Percentiles rank a stretch among this genome's conserved stretches.
Conservation (phyloP, 2,888 invertebrate species). For the Phania funesta region DNA sequence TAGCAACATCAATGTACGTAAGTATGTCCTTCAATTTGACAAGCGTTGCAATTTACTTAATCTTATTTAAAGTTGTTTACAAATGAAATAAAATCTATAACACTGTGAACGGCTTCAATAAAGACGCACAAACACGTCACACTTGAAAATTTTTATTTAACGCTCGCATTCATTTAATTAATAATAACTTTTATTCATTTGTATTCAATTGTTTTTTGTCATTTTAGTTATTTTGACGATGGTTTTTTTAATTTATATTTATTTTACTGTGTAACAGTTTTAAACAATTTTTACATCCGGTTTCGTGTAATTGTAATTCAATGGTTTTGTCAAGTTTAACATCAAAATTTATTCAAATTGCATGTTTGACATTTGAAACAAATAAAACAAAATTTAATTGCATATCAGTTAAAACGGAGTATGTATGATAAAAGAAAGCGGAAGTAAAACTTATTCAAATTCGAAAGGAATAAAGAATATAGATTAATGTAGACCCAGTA, state of each 20-base stretch:
- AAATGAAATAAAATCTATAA: neutral
- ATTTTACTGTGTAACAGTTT: conserved; percentile 53
- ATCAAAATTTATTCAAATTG: conserved; percentile 33
- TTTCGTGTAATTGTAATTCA: conserved; percentile 33
- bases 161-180: conserved; percentile 26
- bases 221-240: neutral
- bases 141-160: conserved; percentile 8
- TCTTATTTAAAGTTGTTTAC: neutral
- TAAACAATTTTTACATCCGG: conserved; percentile 49
- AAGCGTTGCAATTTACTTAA: conserved; percentile 27
- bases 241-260: neutral
- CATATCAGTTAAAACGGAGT: neutral
- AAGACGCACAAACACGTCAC: neutral
- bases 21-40: conserved; percentile 28
- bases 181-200: neutral
- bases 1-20: conserved; percentile 6
- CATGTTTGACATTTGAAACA: conserved; percentile 44
- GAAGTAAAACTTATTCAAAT: too few relatives aligned
- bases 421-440: too few relatives aligned
- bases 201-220: neutral
- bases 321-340: conserved; percentile 28
- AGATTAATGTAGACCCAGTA: too few relatives aligned
- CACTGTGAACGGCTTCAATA: neutral
- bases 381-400: conserved; percentile 14
- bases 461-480: too few relatives aligned